Percentiles rank a stretch among this genome's conserved stretches.
Conservation (phyloP, 2,113 vertebrate species). For the Rhynchomys soricoides region DNA sequence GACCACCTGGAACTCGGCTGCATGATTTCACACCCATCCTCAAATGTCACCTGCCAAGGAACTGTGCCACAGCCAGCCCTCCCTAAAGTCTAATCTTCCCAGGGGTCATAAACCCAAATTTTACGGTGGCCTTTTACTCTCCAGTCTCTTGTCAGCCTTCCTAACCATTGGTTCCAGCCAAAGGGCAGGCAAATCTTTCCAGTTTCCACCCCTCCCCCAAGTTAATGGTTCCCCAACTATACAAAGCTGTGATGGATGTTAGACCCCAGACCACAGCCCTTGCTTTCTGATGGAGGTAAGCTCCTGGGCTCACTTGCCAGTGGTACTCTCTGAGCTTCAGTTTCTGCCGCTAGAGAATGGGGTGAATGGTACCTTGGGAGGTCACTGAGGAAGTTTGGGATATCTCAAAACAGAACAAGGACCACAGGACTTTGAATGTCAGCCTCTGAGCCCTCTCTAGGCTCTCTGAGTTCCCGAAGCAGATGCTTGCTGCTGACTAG, state of each 20-base stretch:
- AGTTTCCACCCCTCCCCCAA: neutral
- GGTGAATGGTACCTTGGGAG: neutral
- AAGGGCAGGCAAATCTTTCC: neutral
- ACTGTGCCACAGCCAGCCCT: neutral
- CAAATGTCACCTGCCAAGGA: neutral
- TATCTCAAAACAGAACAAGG: neutral
- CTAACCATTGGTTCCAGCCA: neutral
- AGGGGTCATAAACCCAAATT: neutral
- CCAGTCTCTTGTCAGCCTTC: neutral
- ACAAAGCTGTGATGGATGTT: neutral
- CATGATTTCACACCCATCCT: neutral
- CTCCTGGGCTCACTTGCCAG: neutral
- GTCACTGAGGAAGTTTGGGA: neutral
- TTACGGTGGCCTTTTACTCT: neutral
- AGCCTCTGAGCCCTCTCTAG: neutral
- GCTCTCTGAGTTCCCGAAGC: neutral
- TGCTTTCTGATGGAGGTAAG: neutral
- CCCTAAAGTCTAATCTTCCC: constrained; percentile 5
- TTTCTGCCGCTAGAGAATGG: neutral
- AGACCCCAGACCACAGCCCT: neutral
- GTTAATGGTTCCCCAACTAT: neutral
- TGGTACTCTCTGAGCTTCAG: neutral
- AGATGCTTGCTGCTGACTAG: neutral
- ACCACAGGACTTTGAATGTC: neutral
- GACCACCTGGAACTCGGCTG: constrained; percentile 39